These are phyloP conservation scores for Tinea trinotella DNA, from an alignment of 2,888 invertebrate species.

Conservation along the genomic window DNA sequence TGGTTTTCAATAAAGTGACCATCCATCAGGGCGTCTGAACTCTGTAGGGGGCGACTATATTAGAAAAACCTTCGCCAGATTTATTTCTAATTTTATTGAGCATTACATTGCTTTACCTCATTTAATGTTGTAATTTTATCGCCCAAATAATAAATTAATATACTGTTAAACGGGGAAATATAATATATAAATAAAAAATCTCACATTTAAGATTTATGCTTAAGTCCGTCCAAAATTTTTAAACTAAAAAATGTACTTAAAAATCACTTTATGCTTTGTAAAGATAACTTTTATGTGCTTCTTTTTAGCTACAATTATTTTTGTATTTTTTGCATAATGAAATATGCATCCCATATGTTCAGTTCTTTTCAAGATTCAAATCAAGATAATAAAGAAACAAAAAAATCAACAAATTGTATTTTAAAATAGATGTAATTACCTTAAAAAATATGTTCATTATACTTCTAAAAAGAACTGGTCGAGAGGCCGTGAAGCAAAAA, in stretches of 20 bases:
- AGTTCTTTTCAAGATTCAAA: background rate
- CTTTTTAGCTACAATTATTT: background rate
- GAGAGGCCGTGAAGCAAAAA: constrained; percentile 16
- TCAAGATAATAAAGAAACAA: background rate
- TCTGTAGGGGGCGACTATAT: constrained; percentile 63
- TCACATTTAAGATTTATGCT: no score
- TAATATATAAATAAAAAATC: no score
- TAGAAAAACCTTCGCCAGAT: constrained; percentile 61
- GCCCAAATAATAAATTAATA: no score
- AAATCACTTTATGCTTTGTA: background rate
- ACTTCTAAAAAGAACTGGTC: constrained; percentile 13
- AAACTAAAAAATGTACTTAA: no score
- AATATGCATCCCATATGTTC: background rate
- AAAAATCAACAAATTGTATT: constrained; percentile 9
- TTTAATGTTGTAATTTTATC: background rate
- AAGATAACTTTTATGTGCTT: background rate
- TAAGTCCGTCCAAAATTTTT: no score
- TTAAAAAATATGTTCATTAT: constrained; percentile 14
- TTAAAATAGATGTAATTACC: constrained; percentile 7
- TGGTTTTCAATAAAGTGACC: constrained; percentile 65
- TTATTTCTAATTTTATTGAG: constrained; percentile 14
- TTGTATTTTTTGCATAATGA: background rate
- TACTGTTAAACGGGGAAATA: no score
- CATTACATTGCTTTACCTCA: background rate
- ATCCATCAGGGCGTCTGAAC: constrained; percentile 64